These are phyloP conservation scores for Tychaedon coryphoeus DNA, from an alignment of 2,113 vertebrate genomes.

Conservation along the genomic window DNA sequence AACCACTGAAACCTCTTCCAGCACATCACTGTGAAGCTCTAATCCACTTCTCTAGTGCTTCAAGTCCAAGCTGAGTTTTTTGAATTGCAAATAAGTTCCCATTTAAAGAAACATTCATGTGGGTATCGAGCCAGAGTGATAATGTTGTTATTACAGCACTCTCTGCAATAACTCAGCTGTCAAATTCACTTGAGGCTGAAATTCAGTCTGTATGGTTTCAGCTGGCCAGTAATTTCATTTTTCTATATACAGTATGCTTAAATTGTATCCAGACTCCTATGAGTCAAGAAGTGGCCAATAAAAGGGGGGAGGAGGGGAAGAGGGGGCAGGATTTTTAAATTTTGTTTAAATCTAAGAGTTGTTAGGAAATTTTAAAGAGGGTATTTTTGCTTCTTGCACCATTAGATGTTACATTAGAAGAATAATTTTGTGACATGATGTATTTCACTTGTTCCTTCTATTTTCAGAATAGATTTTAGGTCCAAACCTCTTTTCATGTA, in stretches of 20 bases:
- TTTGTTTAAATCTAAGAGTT: neutral
- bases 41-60: slow-evolving; percentile 5
- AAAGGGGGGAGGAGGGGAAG: neutral
- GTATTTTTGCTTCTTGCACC: neutral
- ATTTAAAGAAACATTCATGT: slow-evolving; percentile 13
- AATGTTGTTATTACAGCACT: slow-evolving; percentile 48
- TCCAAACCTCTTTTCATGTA: neutral
- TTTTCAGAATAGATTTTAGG: neutral
- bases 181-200: slow-evolving; percentile 39
- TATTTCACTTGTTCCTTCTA: neutral
- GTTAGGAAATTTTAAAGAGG: neutral
- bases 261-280: neutral
- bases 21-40: neutral
- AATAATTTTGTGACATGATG: neutral
- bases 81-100: slow-evolving; percentile 50
- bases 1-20: neutral
- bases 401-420: neutral
- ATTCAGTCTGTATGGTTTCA: neutral
- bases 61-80: slow-evolving; percentile 39
- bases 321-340: too few relatives aligned
- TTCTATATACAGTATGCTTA: neutral
- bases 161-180: slow-evolving; percentile 63
- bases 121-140: slow-evolving; percentile 20
- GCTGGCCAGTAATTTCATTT: neutral
- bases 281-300: neutral